Evolutionary conservation across 2,888 invertebrate species (phyloP).

Genomic region (Galerucella calmariensis): DNA sequence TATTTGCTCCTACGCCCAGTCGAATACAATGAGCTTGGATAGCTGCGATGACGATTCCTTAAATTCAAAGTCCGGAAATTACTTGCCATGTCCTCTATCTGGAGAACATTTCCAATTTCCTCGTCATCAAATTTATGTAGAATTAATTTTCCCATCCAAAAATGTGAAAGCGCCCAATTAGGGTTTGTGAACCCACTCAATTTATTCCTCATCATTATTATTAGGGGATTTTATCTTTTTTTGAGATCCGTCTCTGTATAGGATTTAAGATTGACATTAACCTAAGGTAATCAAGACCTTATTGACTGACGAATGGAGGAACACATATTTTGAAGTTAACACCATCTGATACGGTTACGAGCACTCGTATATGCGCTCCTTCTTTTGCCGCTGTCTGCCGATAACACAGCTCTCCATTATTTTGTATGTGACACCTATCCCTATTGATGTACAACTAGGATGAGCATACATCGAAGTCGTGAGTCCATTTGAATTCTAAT

Average conservation of each 20-base stretch:
- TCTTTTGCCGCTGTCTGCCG: slow-evolving; percentile 55
- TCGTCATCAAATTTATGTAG: too few relatives aligned
- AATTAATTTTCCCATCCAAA: too few relatives aligned
- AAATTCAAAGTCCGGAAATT: too few relatives aligned
- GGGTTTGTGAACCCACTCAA: too few relatives aligned
- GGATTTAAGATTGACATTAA: slow-evolving; percentile 38
- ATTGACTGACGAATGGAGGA: slow-evolving; percentile 48
- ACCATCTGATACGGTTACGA: slow-evolving; percentile 57
- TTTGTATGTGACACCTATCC: slow-evolving; percentile 61
- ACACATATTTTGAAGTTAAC: slow-evolving; percentile 52
- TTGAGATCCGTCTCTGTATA: background rate
- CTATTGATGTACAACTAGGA: slow-evolving; percentile 58
- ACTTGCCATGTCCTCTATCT: too few relatives aligned
- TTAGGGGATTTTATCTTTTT: background rate
- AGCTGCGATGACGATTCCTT: too few relatives aligned
- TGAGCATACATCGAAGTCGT: slow-evolving; percentile 57
- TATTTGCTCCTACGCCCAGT: too few relatives aligned
- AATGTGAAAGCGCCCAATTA: too few relatives aligned
- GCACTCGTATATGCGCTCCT: slow-evolving; percentile 53
- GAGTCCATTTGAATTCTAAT: slow-evolving; percentile 50
- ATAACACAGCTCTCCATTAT: slow-evolving; percentile 57
- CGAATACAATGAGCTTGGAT: too few relatives aligned
- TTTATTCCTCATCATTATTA: too few relatives aligned
- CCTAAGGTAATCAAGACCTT: slow-evolving; percentile 55
- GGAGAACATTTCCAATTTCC: too few relatives aligned